A percentile compares a stretch with the other conserved stretches of the same genome.
These are phyloP conservation scores for Ephydatia muelleri DNA, from an alignment of 37 sponge, comb jelly and placozoan genomes.

Conservation along the genomic window DNA sequence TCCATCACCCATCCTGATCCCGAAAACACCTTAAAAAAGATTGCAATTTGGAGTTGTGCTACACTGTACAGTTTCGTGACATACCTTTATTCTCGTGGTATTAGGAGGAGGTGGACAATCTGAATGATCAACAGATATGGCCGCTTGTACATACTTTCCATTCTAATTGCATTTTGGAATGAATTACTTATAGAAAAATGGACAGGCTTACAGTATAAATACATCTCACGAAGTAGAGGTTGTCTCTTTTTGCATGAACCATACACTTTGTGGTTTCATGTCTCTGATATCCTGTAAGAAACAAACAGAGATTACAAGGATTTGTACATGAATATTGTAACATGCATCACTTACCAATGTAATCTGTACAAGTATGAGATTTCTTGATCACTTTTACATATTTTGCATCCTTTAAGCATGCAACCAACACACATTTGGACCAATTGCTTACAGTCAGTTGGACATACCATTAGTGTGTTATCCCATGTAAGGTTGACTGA, in stretches of 20 bases:
- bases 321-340: too few species aligned
- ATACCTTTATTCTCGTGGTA: constrained; percentile 50
- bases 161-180: constrained; percentile 17
- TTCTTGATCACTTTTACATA: background rate
- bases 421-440: background rate
- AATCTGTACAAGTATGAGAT: background rate
- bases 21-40: constrained; percentile 28
- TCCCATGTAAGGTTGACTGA: background rate
- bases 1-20: constrained; percentile 73
- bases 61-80: background rate
- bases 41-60: background rate
- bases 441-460: too few species aligned
- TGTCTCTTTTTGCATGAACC: constrained; percentile 24
- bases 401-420: background rate
- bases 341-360: background rate
- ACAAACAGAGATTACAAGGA: too few species aligned
- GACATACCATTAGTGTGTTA: background rate
- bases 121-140: constrained; percentile 46
- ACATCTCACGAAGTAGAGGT: constrained; percentile 3
- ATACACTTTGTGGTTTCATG: constrained; percentile 41
- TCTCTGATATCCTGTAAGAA: background rate
- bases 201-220: constrained; percentile 14
- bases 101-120: constrained; percentile 28
- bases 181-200: background rate
- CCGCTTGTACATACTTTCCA: constrained; percentile 32